phyloP scores from a whole-genome alignment of 2,113 vertebrate genomes.

The Catharus fuscescens region DNA sequence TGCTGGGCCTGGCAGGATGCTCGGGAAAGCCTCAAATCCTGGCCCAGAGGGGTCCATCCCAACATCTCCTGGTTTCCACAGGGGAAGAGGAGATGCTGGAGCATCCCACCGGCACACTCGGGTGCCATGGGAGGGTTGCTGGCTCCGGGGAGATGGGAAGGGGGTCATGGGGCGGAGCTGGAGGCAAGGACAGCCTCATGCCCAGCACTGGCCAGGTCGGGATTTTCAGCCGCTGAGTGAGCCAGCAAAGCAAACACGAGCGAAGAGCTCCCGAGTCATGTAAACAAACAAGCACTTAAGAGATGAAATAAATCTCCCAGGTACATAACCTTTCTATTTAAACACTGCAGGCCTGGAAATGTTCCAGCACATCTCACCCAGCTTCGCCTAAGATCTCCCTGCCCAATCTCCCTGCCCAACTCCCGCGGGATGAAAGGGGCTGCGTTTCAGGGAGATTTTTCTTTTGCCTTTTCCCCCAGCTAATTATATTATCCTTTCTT shows the following conservation, averaged over 20 bases:
- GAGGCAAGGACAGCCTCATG: neutral
- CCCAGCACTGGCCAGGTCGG: fast-evolving
- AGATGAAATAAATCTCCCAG: constrained; percentile 41
- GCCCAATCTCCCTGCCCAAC: neutral
- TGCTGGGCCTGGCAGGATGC: neutral
- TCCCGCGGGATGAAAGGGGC: fast-evolving
- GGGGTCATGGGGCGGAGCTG: fast-evolving
- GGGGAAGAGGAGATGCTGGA: neutral
- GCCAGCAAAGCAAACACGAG: constrained; percentile 30
- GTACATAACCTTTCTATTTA: constrained; percentile 32
- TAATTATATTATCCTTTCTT: neutral
- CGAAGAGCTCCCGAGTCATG: neutral
- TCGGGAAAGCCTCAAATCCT: fast-evolving
- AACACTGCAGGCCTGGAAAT: neutral
- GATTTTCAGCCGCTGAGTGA: constrained; percentile 13
- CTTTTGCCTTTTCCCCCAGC: neutral
- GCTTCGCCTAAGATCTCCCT: neutral
- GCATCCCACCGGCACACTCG: fast-evolving
- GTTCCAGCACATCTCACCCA: constrained; percentile 25
- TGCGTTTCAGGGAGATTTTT: neutral
- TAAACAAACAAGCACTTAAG: constrained; percentile 58
- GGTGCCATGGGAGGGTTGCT: neutral
- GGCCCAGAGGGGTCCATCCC: neutral
- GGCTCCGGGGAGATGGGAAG: neutral
- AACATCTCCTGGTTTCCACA: neutral